Evolutionary conservation across 2,797 vertebrate species (phyloP).

Genomic region (Tarsius wallacei): DNA sequence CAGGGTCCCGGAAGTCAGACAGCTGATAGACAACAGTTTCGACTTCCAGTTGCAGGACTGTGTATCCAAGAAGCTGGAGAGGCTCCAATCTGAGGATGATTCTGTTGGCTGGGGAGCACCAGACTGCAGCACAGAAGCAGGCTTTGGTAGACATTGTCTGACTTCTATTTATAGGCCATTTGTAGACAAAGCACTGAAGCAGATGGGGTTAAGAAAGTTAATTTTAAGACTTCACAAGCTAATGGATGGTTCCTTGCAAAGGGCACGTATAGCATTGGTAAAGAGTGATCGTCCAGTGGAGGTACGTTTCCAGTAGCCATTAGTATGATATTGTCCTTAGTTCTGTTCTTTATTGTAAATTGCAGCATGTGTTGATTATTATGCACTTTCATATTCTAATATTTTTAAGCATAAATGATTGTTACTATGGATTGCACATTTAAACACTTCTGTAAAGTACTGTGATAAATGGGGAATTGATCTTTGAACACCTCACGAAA

Average conservation of each 20-base stretch:
- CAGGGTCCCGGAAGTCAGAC: conserved; percentile 79
- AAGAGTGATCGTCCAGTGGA: conserved; percentile 94
- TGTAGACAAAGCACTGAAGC: conserved; percentile 99
- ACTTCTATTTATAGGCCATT: conserved; percentile 99
- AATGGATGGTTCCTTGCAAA: conserved; percentile 98
- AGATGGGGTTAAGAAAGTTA: conserved; percentile 99
- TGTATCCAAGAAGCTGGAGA: conserved; percentile 90
- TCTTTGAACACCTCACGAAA: not conserved
- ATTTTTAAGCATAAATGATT: not conserved
- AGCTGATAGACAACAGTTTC: conserved; percentile 80
- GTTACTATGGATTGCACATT: not conserved
- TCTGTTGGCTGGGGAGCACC: conserved; percentile 89
- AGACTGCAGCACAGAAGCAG: conserved; percentile 87
- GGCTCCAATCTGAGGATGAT: conserved; percentile 95
- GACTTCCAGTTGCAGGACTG: conserved; percentile 90
- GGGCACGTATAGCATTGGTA: conserved; percentile 96
- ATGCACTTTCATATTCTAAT: not conserved
- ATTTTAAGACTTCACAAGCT: conserved; percentile 99
- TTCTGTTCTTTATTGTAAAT: not conserved
- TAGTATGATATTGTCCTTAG: not conserved
- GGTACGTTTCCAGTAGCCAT: conserved; percentile 91
- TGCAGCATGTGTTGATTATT: not conserved
- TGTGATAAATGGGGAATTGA: not conserved
- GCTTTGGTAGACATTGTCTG: conserved; percentile 93
- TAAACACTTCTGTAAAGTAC: not conserved